Evolutionary conservation across 2,113 vertebrate species (phyloP).

Genomic region (Microtus richardsoni): DNA sequence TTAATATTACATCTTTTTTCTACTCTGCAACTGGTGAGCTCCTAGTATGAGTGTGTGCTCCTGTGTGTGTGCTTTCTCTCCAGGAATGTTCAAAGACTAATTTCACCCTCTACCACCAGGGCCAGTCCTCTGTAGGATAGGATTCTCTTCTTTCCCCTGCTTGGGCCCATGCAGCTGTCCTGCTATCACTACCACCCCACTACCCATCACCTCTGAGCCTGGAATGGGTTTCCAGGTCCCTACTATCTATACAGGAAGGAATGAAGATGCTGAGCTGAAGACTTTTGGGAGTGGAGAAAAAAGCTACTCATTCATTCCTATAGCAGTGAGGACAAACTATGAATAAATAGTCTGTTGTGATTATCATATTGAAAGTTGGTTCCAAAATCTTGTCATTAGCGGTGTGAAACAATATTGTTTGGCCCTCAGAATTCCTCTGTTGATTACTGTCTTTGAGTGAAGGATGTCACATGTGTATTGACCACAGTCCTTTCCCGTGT

Average conservation of each 20-base stretch:
- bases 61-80: background rate
- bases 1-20: background rate
- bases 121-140: background rate
- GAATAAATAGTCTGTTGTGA: slow-evolving; percentile 2
- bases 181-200: no score
- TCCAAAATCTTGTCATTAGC: background rate
- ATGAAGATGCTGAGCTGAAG: background rate
- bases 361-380: background rate
- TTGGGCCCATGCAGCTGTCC: background rate
- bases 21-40: background rate
- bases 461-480: background rate
- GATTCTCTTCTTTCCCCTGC: background rate
- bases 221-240: background rate
- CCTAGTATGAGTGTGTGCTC: background rate
- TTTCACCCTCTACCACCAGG: background rate
- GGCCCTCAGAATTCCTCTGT: background rate
- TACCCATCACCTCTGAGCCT: background rate
- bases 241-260: background rate
- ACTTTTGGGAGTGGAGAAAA: background rate
- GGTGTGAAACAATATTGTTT: background rate
- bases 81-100: background rate
- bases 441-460: background rate
- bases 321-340: background rate
- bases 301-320: background rate
- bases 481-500: background rate